Evolutionary conservation across 2,888 invertebrate species (phyloP), one percentile per base, ranked within the genome.

Genomic region (Pachydiplax longipennis): DNA sequence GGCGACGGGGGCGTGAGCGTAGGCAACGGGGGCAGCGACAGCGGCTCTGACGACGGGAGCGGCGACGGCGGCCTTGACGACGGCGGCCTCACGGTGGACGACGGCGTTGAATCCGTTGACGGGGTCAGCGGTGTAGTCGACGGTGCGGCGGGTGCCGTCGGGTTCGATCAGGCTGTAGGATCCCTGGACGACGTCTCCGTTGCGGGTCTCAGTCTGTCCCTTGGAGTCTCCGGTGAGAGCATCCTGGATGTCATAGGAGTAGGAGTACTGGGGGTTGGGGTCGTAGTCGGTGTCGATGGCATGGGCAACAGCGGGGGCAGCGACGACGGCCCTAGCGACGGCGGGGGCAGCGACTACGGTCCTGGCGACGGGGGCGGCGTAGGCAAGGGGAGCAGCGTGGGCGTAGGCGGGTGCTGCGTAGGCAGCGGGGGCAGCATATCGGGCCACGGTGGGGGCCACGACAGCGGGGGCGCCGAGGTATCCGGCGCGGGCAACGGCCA

Each of bases 71-170:
- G 81, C 87, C 25, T 81, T 53, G 15, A 92, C 92, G 37, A 92
- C 91, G 15, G 92, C 92, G 35, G 92, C 90, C 90, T 92, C 93
- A 83, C 93, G 92, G 91, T 92, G 92, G 58, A 93, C 93, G 90
- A 93, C 93, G 80, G 93, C 93, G 92, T 93, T 93, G 92, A 93
- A 93, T 91, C 93, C 93, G 92, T 93, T 93, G 92, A 93, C 92
- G 81, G 93, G 93, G 92, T 93, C 94, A 48, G 94, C 93, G 92
- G 93, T 93, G 92, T 94, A 93, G 92, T 93, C 93, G 92, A 94
- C 94, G 58, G 93, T 93, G 48, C 94, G 92, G 58, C 93, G 92
- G 91, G 93, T 92, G 90, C 93, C 93, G 91, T 93, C 93, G 90
- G 93, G 93, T 91, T 93, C 93, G 87, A 93, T 91, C 53, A 93